Conservation (phyloP, 1,140 invertebrate species). For the Pseudobourletiella spinata region DNA sequence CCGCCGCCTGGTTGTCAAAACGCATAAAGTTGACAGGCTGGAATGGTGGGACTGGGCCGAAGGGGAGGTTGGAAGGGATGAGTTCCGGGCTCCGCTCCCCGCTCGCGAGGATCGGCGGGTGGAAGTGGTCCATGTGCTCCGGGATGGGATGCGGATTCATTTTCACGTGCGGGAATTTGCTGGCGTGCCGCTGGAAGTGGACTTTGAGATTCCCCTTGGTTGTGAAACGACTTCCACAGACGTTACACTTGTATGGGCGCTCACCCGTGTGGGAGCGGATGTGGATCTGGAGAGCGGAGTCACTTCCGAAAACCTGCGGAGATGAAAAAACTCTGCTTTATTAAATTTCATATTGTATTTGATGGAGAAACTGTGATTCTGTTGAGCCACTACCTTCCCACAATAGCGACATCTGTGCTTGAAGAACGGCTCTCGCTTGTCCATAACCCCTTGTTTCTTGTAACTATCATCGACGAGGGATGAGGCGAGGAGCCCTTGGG, state of each 20-base stretch:
- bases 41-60: slow-evolving; percentile 4
- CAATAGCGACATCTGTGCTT: slow-evolving; percentile 96
- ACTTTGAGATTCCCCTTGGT: slow-evolving; percentile 96
- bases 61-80: slow-evolving; percentile 22
- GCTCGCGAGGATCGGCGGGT: slow-evolving; percentile 58
- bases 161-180: slow-evolving; percentile 73
- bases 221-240: slow-evolving; percentile 93
- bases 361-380: too few species aligned
- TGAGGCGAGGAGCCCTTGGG: slow-evolving; percentile 75
- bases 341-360: not conserved
- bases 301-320: slow-evolving; percentile 70
- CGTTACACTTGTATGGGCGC: slow-evolving; percentile 85
- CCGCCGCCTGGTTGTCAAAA: slow-evolving; percentile 1
- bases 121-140: slow-evolving; percentile 91
- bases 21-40: not conserved
- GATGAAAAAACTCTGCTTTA: too few species aligned
- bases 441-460: slow-evolving; percentile 42
- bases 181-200: slow-evolving; percentile 88
- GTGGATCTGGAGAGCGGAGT: slow-evolving; percentile 90
- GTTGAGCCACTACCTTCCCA: slow-evolving; percentile 83
- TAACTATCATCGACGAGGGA: slow-evolving; percentile 77
- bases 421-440: slow-evolving; percentile 84
- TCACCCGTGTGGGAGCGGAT: slow-evolving; percentile 93
- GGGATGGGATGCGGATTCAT: slow-evolving; percentile 55
- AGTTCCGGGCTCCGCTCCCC: slow-evolving; percentile 39